Conservation (phyloP, 2,888 invertebrate species). For the Melolontha melolontha region DNA sequence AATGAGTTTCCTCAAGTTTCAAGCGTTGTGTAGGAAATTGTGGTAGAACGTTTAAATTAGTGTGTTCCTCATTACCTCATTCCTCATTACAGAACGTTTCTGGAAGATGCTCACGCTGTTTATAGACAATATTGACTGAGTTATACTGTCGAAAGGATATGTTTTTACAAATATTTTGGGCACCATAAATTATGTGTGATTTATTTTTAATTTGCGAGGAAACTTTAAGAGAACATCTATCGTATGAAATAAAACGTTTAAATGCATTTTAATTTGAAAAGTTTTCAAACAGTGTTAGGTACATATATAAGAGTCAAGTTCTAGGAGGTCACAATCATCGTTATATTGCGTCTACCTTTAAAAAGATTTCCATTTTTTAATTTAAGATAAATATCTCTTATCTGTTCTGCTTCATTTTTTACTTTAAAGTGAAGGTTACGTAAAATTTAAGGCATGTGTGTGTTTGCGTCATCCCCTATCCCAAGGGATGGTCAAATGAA, state of each 20-base stretch:
- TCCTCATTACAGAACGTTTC: too few relatives aligned
- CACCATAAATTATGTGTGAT: too few relatives aligned
- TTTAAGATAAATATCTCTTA: conserved; percentile 41
- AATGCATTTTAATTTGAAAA: neutral
- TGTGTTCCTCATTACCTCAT: too few relatives aligned
- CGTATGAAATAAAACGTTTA: neutral
- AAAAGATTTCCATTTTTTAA: conserved; percentile 30
- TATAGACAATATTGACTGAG: too few relatives aligned
- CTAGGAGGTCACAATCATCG: neutral
- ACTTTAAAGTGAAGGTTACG: conserved; percentile 38
- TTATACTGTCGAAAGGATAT: too few relatives aligned
- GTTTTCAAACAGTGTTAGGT: neutral
- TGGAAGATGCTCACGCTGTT: too few relatives aligned
- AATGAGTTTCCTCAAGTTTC: too few relatives aligned
- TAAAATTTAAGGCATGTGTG: conserved; percentile 26
- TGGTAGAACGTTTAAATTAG: too few relatives aligned
- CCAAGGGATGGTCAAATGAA: conserved; percentile 45
- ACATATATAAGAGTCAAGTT: neutral
- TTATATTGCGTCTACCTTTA: neutral
- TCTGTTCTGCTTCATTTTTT: conserved; percentile 2
- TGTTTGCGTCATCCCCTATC: conserved; percentile 30
- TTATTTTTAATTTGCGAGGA: too few relatives aligned
- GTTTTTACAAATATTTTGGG: too few relatives aligned
- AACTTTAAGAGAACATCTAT: neutral
- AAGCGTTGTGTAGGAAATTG: too few relatives aligned